Conservation (phyloP, 2,888 invertebrate species). For the Agrochola macilenta region DNA sequence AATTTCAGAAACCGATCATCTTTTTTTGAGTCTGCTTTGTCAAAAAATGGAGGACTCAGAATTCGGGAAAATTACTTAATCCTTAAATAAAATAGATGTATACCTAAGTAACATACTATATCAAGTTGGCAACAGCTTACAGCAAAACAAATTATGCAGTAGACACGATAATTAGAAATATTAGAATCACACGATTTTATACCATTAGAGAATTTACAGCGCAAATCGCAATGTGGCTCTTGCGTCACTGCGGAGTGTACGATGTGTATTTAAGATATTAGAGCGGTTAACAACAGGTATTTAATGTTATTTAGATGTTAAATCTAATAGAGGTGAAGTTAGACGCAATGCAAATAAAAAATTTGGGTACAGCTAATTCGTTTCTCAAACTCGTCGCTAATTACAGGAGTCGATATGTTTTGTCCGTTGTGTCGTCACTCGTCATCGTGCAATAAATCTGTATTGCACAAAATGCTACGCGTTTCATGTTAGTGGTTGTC, state of each 20-base stretch:
- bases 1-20: neutral
- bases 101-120: neutral
- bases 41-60: neutral
- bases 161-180: conserved; percentile 40
- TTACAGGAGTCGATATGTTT: no score
- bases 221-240: conserved; percentile 18
- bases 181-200: conserved; percentile 59
- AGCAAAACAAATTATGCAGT: conserved; percentile 9
- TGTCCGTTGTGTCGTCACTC: no score
- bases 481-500: no score
- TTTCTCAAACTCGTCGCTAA: neutral
- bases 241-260: conserved; percentile 36
- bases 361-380: neutral
- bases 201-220: neutral
- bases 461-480: no score
- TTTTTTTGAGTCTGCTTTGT: neutral
- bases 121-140: conserved; percentile 3
- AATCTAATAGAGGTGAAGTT: neutral
- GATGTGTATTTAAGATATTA: conserved; percentile 41
- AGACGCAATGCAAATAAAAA: neutral
- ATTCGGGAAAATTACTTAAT: neutral
- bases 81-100: neutral
- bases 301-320: conserved; percentile 20
- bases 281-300: conserved; percentile 11
- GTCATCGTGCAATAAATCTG: no score